Conservation (phyloP, 2,113 vertebrate genomes). For the Bettongia penicillata region DNA sequence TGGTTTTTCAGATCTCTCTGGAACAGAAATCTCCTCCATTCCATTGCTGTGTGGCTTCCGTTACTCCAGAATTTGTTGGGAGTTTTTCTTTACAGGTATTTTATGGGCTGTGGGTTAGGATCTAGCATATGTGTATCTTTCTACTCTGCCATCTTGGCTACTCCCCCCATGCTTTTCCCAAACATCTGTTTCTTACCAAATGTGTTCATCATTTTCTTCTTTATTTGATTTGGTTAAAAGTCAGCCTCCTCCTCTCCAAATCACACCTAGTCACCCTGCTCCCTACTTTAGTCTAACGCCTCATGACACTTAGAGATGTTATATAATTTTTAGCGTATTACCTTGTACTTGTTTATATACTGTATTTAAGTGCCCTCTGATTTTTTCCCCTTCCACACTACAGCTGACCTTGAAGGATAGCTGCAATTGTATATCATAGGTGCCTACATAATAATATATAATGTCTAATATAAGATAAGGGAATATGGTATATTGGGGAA, state of each 20-base stretch:
- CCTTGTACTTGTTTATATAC: background rate
- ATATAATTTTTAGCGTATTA: conserved; percentile 2
- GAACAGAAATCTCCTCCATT: too few species aligned
- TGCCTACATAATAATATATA: background rate
- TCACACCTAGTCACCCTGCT: background rate
- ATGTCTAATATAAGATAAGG: too few species aligned
- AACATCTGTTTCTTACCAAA: background rate
- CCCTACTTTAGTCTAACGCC: background rate
- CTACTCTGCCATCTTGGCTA: too few species aligned
- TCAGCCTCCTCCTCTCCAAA: background rate
- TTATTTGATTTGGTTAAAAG: background rate
- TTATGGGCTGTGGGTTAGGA: too few species aligned
- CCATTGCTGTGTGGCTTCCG: too few species aligned
- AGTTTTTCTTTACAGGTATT: too few species aligned
- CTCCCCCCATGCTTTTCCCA: too few species aligned
- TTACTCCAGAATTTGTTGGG: too few species aligned
- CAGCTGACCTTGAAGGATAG: conserved; percentile 9
- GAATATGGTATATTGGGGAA: too few species aligned
- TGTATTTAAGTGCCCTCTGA: background rate
- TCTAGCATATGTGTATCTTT: too few species aligned
- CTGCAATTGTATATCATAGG: background rate
- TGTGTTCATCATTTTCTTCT: background rate
- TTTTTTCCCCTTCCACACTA: background rate
- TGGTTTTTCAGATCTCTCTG: too few species aligned
- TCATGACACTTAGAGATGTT: background rate